Evolutionary conservation across 2,797 vertebrate genomes (phyloP).

Genomic region (Tadarida brasiliensis): DNA sequence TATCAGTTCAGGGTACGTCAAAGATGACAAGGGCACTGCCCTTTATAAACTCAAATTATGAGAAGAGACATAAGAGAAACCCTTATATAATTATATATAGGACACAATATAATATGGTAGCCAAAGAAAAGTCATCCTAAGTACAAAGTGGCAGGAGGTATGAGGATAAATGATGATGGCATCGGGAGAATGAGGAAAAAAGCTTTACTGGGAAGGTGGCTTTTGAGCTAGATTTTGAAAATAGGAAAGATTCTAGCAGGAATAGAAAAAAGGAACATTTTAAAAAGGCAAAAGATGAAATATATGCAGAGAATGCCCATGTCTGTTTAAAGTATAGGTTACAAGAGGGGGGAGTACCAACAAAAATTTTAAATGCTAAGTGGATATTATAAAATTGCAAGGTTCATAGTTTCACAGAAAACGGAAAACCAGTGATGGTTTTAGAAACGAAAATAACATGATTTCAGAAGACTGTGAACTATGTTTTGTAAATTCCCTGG

Average conservation of each 20-base stretch:
- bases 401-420: background rate
- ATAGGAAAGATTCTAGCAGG: background rate
- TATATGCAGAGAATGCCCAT: background rate
- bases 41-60: slow-evolving; percentile 44
- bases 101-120: background rate
- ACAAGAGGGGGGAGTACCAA: background rate
- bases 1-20: background rate
- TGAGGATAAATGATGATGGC: background rate
- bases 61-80: background rate
- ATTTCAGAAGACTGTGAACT: background rate
- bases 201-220: background rate
- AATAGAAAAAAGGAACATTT: slow-evolving; percentile 30
- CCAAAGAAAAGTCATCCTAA: slow-evolving; percentile 6
- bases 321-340: background rate
- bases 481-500: background rate
- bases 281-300: background rate
- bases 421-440: background rate
- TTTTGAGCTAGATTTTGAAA: slow-evolving; percentile 46
- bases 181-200: background rate
- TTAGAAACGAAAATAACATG: background rate
- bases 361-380: background rate
- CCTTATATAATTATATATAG: background rate
- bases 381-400: background rate
- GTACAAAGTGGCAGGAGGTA: background rate
- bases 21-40: background rate